Percentiles rank a stretch among this genome's conserved stretches.
phyloP scores from a whole-genome alignment of 2,113 vertebrate genomes.

The Austrofundulus limnaeus region DNA sequence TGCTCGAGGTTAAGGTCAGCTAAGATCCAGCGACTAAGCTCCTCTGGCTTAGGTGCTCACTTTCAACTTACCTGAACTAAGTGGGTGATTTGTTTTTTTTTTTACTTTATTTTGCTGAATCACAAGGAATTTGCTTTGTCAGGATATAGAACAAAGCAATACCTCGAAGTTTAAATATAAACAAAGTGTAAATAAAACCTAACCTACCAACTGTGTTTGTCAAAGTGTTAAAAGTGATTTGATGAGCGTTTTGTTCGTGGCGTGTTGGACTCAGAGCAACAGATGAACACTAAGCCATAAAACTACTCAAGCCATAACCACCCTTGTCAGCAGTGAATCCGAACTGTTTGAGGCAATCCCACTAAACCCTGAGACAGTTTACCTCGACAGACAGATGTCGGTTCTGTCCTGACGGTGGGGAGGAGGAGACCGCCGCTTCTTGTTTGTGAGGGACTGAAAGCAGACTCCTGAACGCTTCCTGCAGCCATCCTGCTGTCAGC shows the following conservation, averaged over 20 bases:
- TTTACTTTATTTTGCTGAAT: conserved; percentile 23
- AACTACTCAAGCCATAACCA: conserved; percentile 58
- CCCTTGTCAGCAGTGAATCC: conserved; percentile 17
- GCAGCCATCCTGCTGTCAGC: conserved; percentile 37
- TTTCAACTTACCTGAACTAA: conserved; percentile 1
- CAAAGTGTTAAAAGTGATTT: conserved; percentile 8
- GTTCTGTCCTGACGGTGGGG: conserved; percentile 42
- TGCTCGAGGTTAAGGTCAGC: conserved; percentile 49
- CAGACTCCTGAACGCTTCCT: conserved; percentile 53
- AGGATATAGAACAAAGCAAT: conserved; percentile 48
- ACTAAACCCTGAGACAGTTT: conserved; percentile 30
- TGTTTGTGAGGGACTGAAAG: conserved; percentile 53
- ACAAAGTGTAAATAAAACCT: conserved; percentile 26
- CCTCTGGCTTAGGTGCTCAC: too few relatives aligned
- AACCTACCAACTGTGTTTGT: conserved; percentile 27
- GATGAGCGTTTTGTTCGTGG: conserved; percentile 23
- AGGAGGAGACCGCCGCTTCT: conserved; percentile 59
- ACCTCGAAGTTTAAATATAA: conserved; percentile 18
- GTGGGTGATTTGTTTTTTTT: not conserved
- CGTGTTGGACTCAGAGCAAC: conserved; percentile 48
- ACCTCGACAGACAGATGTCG: conserved; percentile 38
- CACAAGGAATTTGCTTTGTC: conserved; percentile 26
- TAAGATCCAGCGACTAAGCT: conserved; percentile 21
- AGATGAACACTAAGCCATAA: conserved; percentile 63
- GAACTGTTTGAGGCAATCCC: conserved; percentile 27